These are phyloP conservation scores for Nerophis ophidion DNA, from an alignment of 2,113 vertebrate genomes.

Conservation along the genomic window DNA sequence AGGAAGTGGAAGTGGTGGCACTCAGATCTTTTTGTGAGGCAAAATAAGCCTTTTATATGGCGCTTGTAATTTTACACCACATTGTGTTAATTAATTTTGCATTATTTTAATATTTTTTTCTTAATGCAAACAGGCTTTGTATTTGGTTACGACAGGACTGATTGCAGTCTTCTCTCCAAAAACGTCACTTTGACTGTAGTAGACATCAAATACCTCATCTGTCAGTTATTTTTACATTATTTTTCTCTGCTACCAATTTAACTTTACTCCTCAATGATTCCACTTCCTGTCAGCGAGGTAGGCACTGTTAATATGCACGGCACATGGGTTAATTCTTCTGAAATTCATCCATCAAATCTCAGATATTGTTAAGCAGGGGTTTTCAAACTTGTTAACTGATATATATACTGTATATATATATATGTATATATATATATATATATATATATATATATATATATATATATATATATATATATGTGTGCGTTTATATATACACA, in stretches of 20 bases:
- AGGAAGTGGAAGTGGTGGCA: constrained; percentile 63
- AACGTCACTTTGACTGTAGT: constrained; percentile 19
- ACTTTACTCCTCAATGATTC: constrained; percentile 22
- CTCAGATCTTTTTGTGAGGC: constrained; percentile 63
- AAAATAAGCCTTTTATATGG: constrained; percentile 52
- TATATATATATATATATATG: too few species aligned
- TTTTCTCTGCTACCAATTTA: background rate
- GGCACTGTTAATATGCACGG: constrained; percentile 41
- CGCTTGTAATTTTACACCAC: constrained; percentile 51
- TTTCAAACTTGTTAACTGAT: too few species aligned
- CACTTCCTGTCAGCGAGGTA: constrained; percentile 21
- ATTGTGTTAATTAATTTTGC: constrained; percentile 59
- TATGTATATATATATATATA: too few species aligned
- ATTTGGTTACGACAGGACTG: constrained; percentile 50
- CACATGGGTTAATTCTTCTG: constrained; percentile 40
- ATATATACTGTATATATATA: too few species aligned
- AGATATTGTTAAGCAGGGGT: constrained; percentile 50
- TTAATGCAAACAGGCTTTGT: constrained; percentile 26
- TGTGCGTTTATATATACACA: too few species aligned
- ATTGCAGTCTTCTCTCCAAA: constrained; percentile 30
- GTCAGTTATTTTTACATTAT: background rate
- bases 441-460: too few species aligned
- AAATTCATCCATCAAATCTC: constrained; percentile 50
- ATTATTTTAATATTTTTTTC: constrained; percentile 14
- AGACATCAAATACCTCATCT: constrained; percentile 14